Evolutionary conservation across 1,140 invertebrate species (phyloP).

Genomic region (Drosophila malerkotliana): DNA sequence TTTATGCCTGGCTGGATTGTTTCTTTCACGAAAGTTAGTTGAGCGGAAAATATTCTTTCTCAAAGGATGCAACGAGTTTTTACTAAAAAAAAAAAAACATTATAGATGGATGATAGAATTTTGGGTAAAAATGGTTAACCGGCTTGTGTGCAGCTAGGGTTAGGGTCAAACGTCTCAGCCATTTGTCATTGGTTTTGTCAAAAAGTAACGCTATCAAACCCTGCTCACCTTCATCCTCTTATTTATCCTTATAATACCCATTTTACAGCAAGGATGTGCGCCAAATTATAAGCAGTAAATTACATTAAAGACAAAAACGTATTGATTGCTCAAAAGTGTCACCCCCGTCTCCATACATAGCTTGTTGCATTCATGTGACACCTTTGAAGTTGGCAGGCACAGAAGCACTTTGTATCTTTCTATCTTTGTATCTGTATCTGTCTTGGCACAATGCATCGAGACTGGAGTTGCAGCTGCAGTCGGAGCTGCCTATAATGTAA

Average conservation of each 20-base stretch:
- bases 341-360: neutral
- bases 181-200: neutral
- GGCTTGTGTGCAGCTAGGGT: conserved; percentile 20
- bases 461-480: conserved; percentile 36
- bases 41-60: conserved; percentile 67
- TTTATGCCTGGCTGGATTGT: conserved; percentile 41
- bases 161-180: neutral
- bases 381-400: conserved; percentile 60
- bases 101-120: neutral
- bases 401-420: conserved; percentile 8
- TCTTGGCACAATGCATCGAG: conserved; percentile 56
- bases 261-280: conserved; percentile 15
- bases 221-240: conserved; percentile 7
- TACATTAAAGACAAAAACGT: conserved; percentile 80
- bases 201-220: neutral
- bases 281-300: conserved; percentile 74
- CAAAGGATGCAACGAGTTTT: conserved; percentile 28
- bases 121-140: neutral
- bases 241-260: conserved; percentile 40
- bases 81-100: conserved; percentile 6
- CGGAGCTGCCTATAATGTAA: conserved; percentile 60
- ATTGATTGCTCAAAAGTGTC: conserved; percentile 74
- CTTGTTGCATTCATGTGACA: conserved; percentile 55
- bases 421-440: conserved; percentile 55
- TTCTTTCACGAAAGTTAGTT: conserved; percentile 67